Evolutionary conservation across 2,888 invertebrate genomes (phyloP).

Genomic region (Morinoia aosen): DNA sequence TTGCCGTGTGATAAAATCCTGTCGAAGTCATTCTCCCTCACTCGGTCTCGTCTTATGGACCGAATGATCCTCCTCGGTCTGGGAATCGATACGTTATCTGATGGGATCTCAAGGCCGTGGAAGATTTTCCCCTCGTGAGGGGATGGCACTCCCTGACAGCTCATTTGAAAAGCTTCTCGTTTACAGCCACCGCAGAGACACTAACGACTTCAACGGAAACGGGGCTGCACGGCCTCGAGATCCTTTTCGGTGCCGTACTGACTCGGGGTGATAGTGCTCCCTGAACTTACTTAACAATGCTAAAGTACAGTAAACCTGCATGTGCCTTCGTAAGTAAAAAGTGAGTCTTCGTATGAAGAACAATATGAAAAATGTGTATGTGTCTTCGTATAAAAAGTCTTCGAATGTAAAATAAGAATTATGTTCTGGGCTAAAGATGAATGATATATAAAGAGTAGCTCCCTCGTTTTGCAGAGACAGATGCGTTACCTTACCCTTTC

Average conservation of each 20-base stretch:
- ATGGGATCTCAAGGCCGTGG: constrained; percentile 19
- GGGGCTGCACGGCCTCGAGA: not conserved
- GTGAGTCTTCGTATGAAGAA: too few relatives aligned
- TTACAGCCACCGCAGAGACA: constrained; percentile 36
- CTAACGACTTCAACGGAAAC: constrained; percentile 36
- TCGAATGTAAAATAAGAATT: too few relatives aligned
- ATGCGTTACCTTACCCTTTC: too few relatives aligned
- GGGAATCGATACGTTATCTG: constrained; percentile 34
- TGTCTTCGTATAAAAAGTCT: too few relatives aligned
- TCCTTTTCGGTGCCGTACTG: not conserved
- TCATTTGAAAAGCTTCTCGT: constrained; percentile 50
- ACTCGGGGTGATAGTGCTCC: not conserved
- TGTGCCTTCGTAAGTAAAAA: too few relatives aligned
- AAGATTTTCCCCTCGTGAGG: constrained; percentile 16
- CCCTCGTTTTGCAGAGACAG: too few relatives aligned
- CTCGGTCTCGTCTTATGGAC: not conserved
- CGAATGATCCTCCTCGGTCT: not conserved
- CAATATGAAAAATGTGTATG: too few relatives aligned
- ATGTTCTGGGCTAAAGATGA: too few relatives aligned
- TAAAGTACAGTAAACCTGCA: not conserved
- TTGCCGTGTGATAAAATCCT: not conserved
- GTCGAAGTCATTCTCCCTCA: not conserved
- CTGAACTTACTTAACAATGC: not conserved
- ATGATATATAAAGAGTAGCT: too few relatives aligned
- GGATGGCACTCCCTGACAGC: constrained; percentile 14